Evolutionary conservation across 2,797 vertebrate genomes (phyloP), one percentile per base, ranked within the genome.

Genomic region (Rhinatrema bivittatum): DNA sequence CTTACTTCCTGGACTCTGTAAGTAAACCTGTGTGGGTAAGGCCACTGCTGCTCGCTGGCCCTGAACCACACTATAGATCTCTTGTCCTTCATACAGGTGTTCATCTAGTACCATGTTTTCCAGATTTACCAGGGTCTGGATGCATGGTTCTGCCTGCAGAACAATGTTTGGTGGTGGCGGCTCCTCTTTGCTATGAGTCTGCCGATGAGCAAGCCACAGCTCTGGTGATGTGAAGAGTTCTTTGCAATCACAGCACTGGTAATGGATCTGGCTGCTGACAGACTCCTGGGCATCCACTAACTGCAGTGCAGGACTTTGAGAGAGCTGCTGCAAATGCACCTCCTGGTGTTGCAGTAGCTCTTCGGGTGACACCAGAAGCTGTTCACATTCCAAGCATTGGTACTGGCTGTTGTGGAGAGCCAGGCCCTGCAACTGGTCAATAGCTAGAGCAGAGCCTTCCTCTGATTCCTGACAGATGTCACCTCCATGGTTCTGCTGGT

Each of bases 271-370:
- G 28, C 76, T 79, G 0, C 60, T 29, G 11, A 30, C 6, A 5
- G 42, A 5, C 9, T 19, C 17, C 3, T n/a, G n/a, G 12, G 19
- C 28, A 10, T 28, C 7, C 3, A 44, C 36, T 3, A 39, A 7
- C 10, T 40, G 25, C 7, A 31, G 45, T 15, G 29, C 36, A 25
- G 45, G 14, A 13, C 39, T 14, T 14, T 16, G 51, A 32, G 32
- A 20, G 28, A 42, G 20, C 31, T 87, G 87, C 28, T 76, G 79
- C 74, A 92, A 88, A 66, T 95, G 92, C 73, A 88, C 81, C 39
- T 89, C 90, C 59, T 91, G 91, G 64, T 94, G 91, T 47, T 85
- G 82, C 36, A 95, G 79, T 36, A 94, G 85, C 45, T 92, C 88
- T 1, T 89, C 75, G 0, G 87, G 78, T 37, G 89, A 86, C 19